phyloP scores from a whole-genome alignment of 2,113 vertebrate genomes.

The Mellivora capensis region DNA sequence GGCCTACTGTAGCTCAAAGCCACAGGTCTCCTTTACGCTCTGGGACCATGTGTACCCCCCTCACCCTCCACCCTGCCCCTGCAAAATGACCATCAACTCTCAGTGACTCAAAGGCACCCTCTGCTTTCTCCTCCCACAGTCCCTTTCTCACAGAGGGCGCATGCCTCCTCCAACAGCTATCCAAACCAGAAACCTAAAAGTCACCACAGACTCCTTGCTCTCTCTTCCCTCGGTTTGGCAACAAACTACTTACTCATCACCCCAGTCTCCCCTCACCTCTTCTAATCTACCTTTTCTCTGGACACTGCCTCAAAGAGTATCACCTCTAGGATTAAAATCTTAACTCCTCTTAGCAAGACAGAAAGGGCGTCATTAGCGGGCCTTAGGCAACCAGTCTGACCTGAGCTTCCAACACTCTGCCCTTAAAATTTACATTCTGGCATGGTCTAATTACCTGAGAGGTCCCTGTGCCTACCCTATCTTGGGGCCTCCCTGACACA shows the following conservation, averaged over 20 bases:
- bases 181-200: background rate
- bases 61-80: background rate
- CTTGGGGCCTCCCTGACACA: background rate
- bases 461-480: background rate
- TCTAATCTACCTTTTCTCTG: background rate
- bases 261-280: background rate
- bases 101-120: background rate
- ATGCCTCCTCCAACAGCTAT: background rate
- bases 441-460: constrained; percentile 49
- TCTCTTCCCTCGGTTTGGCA: background rate
- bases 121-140: background rate
- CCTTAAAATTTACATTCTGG: constrained; percentile 34
- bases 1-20: background rate
- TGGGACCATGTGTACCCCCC: background rate
- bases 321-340: constrained; percentile 28
- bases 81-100: too few species aligned
- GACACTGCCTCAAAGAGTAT: background rate
- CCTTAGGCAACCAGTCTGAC: constrained; percentile 34
- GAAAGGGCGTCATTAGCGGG: constrained; percentile 48
- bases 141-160: background rate
- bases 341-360: background rate
- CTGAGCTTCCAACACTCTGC: background rate
- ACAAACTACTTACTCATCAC: background rate
- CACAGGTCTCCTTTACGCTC: background rate
- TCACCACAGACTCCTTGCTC: background rate